Evolutionary conservation across 2,888 invertebrate species (phyloP), one percentile per base, ranked within the genome.

Genomic region (Nemapogon koenigi): DNA sequence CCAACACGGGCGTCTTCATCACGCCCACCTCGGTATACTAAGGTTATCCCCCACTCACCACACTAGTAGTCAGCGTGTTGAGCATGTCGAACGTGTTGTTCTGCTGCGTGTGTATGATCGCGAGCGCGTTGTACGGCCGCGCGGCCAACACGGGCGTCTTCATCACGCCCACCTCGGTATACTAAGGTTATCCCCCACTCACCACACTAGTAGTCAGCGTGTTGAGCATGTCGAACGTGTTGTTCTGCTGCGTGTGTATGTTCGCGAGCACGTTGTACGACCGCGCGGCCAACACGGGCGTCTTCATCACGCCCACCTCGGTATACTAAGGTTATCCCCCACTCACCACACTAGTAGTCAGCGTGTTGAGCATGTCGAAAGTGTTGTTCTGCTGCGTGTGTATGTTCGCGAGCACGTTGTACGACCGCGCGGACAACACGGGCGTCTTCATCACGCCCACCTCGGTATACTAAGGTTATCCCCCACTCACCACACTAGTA

Each of bases 161-260:
- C 22, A 22, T 22, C 22, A 22, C 22, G 6, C 10, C 22, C 4
- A 10, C 4, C 22, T 22, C 6, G 22, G 6, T 22, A 22, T 22
- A 7, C 4, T 7, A 22, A 22, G 22, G 6, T 22, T 22, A 27
- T 27, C 18, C 7, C 7, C 7, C 2, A 71, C 75, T 64, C 28
- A 79, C 78, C 16, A 78, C 78, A 45, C 76, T 78, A 41, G 80
- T 80, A 44, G 79, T 78, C 41, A 80, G 64, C 8, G 79, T 75
- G 58, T 79, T 79, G 49, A 80, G 76, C 75, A 80, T 78, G 40
- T 79, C 80, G 51, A 78, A 79, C 45, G 75, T 79, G 57, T 62
- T 79, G 64, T 68, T 75, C 58, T 76, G 79, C 55, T 79, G 78
- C 42, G 80, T 80, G 66, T 79, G 73, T 30, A 80, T 80, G 61